Evolutionary conservation across 2,113 vertebrate genomes (phyloP).

Genomic region (Cromileptes altivelis): DNA sequence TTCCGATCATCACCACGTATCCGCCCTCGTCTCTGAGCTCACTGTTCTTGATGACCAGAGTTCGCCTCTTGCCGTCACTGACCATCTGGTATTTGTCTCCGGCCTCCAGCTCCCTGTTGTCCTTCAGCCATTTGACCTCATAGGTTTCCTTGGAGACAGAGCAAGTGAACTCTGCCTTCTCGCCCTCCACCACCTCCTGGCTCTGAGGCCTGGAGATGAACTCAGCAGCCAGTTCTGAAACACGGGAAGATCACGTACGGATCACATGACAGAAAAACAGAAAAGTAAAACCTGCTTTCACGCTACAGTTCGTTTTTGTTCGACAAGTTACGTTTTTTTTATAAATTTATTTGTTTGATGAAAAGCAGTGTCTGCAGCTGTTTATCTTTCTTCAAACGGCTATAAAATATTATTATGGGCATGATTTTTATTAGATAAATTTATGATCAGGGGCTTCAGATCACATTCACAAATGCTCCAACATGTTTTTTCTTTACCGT

Average conservation of each 20-base stretch:
- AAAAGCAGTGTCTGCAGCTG: neutral
- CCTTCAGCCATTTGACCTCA: constrained; percentile 91
- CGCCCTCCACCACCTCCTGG: constrained; percentile 94
- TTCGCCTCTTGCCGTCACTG: constrained; percentile 92
- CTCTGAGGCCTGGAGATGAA: constrained; percentile 93
- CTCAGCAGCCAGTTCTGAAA: constrained; percentile 94
- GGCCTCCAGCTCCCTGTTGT: constrained; percentile 85
- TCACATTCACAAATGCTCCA: too few species aligned
- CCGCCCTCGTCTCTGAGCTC: constrained; percentile 89
- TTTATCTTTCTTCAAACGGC: neutral
- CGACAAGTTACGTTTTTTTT: too few species aligned
- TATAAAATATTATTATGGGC: too few species aligned
- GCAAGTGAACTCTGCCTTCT: constrained; percentile 95
- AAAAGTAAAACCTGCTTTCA: neutral
- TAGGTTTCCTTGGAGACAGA: constrained; percentile 94
- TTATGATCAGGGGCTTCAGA: too few species aligned
- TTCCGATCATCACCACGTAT: constrained; percentile 89
- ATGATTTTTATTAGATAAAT: too few species aligned
- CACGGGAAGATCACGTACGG: too few species aligned
- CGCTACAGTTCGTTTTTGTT: too few species aligned
- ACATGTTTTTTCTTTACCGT: constrained; percentile 82
- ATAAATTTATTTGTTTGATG: too few species aligned
- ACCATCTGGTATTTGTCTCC: constrained; percentile 92
- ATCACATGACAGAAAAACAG: too few species aligned
- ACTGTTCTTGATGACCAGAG: constrained; percentile 89